Percentiles rank a stretch among this genome's conserved stretches.
phyloP scores from a whole-genome alignment of 2,888 invertebrate genomes.

The Orthosia cruda region DNA sequence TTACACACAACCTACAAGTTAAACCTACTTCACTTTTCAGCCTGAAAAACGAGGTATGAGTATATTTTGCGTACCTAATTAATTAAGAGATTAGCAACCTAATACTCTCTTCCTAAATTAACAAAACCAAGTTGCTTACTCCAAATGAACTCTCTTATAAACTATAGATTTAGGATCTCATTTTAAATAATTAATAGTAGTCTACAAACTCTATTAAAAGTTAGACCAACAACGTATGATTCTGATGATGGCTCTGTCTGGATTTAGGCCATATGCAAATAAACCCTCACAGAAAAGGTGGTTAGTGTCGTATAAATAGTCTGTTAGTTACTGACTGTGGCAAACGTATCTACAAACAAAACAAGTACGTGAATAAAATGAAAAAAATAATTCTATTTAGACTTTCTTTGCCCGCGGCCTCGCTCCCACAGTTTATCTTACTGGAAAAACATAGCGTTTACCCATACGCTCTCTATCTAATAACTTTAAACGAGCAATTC shows the following conservation, averaged over 20 bases:
- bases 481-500: too few relatives aligned
- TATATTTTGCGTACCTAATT: constrained; percentile 12
- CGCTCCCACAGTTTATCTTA: too few relatives aligned
- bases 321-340: neutral
- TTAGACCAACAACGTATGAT: constrained; percentile 19
- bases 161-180: neutral
- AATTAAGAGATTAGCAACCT: constrained; percentile 6
- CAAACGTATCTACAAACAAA: neutral
- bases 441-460: too few relatives aligned
- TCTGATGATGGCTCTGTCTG: constrained; percentile 7
- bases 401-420: too few relatives aligned
- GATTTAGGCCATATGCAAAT: constrained; percentile 18
- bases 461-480: too few relatives aligned
- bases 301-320: neutral
- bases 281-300: neutral
- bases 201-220: constrained; percentile 36
- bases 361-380: too few relatives aligned
- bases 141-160: neutral
- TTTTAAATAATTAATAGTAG: neutral
- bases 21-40: neutral
- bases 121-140: neutral
- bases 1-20: neutral
- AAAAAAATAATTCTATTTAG: too few relatives aligned
- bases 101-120: neutral
- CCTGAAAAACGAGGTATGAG: neutral